Conservation (phyloP, 2,113 vertebrate genomes). For the Marmota monax region DNA sequence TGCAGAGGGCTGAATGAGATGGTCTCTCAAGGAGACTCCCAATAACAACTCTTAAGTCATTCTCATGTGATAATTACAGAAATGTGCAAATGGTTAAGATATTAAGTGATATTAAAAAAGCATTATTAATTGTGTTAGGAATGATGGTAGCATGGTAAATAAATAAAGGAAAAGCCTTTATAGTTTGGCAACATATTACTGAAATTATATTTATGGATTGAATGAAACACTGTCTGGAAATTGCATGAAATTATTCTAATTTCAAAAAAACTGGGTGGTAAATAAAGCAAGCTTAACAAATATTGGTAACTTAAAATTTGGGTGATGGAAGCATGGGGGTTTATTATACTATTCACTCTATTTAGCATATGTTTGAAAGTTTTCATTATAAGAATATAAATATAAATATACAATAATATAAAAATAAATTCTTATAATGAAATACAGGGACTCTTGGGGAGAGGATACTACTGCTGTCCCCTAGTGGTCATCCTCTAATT, state of each 20-base stretch:
- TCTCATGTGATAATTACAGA: not conserved
- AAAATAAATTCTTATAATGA: conserved; percentile 4
- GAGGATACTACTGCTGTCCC: conserved; percentile 69
- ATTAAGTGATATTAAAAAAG: not conserved
- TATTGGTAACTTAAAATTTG: not conserved
- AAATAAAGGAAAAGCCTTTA: not conserved
- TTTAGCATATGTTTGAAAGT: conserved; percentile 27
- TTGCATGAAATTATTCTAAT: not conserved
- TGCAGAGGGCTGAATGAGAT: not conserved
- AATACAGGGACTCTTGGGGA: not conserved
- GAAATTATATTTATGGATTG: not conserved
- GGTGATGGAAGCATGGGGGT: not conserved
- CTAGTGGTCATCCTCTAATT: conserved; percentile 77
- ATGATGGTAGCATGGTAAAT: not conserved
- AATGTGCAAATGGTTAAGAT: not conserved
- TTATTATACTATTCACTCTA: not conserved
- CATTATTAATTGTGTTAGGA: not conserved
- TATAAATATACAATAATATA: not conserved
- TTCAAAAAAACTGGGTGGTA: not conserved
- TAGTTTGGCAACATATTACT: not conserved
- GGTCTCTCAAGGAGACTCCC: not conserved
- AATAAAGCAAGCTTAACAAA: conserved; percentile 9
- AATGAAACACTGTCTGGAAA: not conserved
- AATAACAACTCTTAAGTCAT: not conserved
- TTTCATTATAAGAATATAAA: conserved; percentile 29